Base-by-base conservation (phyloP, 2,797 vertebrate genomes). In the Sebastes aleutianus region DNA sequence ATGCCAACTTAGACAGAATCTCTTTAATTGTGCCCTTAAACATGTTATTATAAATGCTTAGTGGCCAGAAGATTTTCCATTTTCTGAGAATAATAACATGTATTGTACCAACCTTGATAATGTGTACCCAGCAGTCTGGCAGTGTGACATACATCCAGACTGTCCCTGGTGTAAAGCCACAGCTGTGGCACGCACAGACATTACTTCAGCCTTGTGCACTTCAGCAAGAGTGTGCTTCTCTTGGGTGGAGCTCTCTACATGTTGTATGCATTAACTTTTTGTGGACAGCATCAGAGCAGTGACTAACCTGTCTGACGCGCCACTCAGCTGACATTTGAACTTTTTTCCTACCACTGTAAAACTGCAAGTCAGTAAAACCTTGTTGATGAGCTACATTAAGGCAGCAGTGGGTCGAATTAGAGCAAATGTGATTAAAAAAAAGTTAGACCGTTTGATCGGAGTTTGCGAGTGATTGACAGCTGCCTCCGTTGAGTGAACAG, bases 161-260 rank as follows among this genome's bases (percentile, higher is more conserved):
- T 43, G 74, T 70, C 75, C 54, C 67, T 65, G 70, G 57, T 81
- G 82, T 70, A 88, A 86, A 84, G 74, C 50, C 80, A 87, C 85
- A 91, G 88, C 89, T 91, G 90, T 84, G 83, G 61, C 73, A 72
- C 84, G 78, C 47, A 77, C 82, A 85, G 70, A 76, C 77, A 83
- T 79, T 68, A 80, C 67, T 84, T 80, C 34, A 86, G 80, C 78
- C 54, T 64, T 59, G 67, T 73, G 59, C 61, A 83, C 77, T 54
- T 84, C 70, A 58, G 80, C 83, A 68, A 24, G 62, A 69, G 63
- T 39, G 31, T 31, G 74, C 10, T 63, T 68, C 56, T 69, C 70
- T 58, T 62, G 16, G 70, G 32, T 72, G 50, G 47, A 62, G 70
- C 20, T 63, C 36, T 74, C 18, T 27, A 31, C 16, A 56, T 61